Evolutionary conservation across 2,113 vertebrate species (phyloP), one percentile per base, ranked within the genome.

Genomic region (Tragelaphus strepsiceros): DNA sequence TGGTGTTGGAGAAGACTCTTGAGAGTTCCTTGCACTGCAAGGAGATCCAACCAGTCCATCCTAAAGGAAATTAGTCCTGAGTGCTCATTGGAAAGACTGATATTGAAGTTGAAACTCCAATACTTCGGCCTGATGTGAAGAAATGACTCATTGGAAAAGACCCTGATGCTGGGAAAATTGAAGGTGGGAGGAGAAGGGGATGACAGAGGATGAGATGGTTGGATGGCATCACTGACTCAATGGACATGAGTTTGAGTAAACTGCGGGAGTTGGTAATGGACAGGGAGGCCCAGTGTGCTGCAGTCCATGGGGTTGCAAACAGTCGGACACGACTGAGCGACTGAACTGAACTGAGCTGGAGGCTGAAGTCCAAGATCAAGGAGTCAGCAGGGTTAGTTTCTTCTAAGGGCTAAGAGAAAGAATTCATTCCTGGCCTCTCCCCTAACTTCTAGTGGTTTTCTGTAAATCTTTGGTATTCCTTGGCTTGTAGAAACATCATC

Each of bases 241-340:
- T 71, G 67, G 67, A 22, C 67, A 12, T 39, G n/a, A 71, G 67
- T 71, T 22, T 39, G 67, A 35, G 10, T 39, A 39, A 71, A 71
- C 19, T 71, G 17, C 10, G 0, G 4, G 19, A 71, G 19, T 13
- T 39, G 35, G 67, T 71, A 35, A 71, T 39, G n/a, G n/a, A 39
- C n/a, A 71, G 67, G 67, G 19, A 71, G 5, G 67, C 2, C n/a
- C 35, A 10, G 9, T 71, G n/a, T 71, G 67, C 67, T 13, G 19
- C n/a, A 39, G 67, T 71, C n/a, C 0, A 0, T 39, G 67, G 21
- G n/a, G 67, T 74, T 0, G 0, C 21, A 13, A 35, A 43, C 43
- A 39, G 35, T 74, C 2, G 0, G 35, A 74, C 67, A 74, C 1
- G 2, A 24, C n/a, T 39, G 10, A 74, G 67, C 19, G 5, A 74